A percentile compares a stretch with the other conserved stretches of the same genome.
These are phyloP conservation scores for Nomia melanderi DNA, from an alignment of 1,140 invertebrate genomes.

Conservation along the genomic window DNA sequence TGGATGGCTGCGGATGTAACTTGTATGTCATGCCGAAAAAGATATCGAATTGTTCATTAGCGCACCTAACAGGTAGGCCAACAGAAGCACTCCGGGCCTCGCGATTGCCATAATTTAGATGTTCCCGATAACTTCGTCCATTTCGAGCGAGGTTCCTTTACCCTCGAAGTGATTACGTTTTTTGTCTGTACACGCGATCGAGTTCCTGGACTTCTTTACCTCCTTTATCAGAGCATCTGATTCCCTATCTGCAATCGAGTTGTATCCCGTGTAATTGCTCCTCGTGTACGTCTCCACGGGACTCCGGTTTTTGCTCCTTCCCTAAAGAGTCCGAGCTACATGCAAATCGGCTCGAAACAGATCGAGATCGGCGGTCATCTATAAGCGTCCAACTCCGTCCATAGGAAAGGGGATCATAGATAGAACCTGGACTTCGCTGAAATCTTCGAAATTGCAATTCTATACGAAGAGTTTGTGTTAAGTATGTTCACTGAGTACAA, in stretches of 20 bases:
- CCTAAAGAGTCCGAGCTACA: conserved; percentile 39
- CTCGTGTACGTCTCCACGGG: conserved; percentile 41
- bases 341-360: conserved; percentile 62
- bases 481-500: too few species aligned
- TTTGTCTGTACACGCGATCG: background rate
- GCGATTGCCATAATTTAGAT: conserved; percentile 4
- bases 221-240: conserved; percentile 19
- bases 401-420: conserved; percentile 11
- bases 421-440: background rate
- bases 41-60: background rate
- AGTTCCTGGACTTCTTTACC: conserved; percentile 10
- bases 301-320: conserved; percentile 41
- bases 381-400: conserved; percentile 37
- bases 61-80: background rate
- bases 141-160: background rate
- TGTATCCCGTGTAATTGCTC: conserved; percentile 55
- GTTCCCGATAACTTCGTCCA: background rate
- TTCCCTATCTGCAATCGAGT: conserved; percentile 49
- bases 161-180: background rate
- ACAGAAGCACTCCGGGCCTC: background rate
- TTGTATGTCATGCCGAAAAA: too few species aligned
- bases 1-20: too few species aligned
- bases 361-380: conserved; percentile 56
- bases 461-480: too few species aligned
- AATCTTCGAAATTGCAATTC: conserved; percentile 36